Percentiles rank a stretch among this genome's conserved stretches.
Conservation (phyloP, 2,797 vertebrate genomes). For the Parambassis ranga region DNA sequence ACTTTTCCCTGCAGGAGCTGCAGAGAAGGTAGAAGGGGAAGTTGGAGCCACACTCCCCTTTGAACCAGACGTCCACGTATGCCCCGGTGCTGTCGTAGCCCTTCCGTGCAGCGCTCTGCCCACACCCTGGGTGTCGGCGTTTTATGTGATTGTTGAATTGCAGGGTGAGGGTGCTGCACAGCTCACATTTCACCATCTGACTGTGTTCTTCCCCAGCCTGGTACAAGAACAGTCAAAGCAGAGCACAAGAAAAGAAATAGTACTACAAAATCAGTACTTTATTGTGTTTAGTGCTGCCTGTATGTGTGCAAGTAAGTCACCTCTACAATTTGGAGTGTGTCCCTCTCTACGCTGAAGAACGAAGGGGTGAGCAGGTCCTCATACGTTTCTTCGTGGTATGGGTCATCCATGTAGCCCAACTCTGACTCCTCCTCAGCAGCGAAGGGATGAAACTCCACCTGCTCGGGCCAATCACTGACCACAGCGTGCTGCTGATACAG, state of each 20-base stretch:
- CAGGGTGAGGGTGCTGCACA: constrained; percentile 82
- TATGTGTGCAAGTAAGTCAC: constrained; percentile 65
- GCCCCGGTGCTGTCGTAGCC: constrained; percentile 85
- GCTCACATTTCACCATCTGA: constrained; percentile 85
- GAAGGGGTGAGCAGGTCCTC: constrained; percentile 83
- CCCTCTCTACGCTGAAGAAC: constrained; percentile 82
- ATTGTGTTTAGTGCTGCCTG: neutral
- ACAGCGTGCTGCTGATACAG: constrained; percentile 76
- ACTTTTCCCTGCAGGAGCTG: constrained; percentile 81
- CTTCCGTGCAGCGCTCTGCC: constrained; percentile 81
- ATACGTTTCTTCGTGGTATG: constrained; percentile 82
- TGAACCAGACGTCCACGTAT: constrained; percentile 86
- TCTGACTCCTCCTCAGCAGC: constrained; percentile 82
- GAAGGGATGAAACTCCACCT: constrained; percentile 81
- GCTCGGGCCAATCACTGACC: constrained; percentile 80
- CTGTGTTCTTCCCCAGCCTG: constrained; percentile 80
- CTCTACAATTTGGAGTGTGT: constrained; percentile 84
- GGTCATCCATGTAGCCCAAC: constrained; percentile 85
- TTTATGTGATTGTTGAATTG: constrained; percentile 86
- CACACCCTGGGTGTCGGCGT: constrained; percentile 82
- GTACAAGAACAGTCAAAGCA: neutral
- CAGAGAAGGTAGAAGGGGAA: constrained; percentile 86
- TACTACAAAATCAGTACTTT: no score
- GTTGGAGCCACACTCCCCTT: constrained; percentile 85
- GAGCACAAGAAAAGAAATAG: neutral